Percentiles rank a stretch among this genome's conserved stretches.
phyloP scores from a whole-genome alignment of 2,888 invertebrate species.

The Plebejus melissa region DNA sequence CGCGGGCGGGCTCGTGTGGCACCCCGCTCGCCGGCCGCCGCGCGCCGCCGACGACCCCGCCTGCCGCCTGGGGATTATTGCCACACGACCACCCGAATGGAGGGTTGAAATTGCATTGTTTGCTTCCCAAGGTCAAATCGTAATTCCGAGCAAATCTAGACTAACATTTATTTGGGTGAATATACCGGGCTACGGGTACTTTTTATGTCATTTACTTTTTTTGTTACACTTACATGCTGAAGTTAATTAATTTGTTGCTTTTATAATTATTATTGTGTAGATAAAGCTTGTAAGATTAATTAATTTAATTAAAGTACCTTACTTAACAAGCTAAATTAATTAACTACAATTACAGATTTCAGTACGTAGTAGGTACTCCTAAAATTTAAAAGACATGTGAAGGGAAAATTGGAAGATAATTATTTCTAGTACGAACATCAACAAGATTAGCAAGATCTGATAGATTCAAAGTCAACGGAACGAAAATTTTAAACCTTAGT shows the following conservation, averaged over 20 bases:
- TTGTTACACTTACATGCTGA: not conserved
- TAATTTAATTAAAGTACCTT: not conserved
- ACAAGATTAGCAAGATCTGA: not conserved
- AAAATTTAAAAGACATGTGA: not conserved
- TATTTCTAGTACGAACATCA: not conserved
- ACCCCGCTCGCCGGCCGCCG: slow-evolving; percentile 49
- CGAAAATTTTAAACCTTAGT: not conserved
- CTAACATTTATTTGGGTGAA: slow-evolving; percentile 29
- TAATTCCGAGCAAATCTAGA: slow-evolving; percentile 37
- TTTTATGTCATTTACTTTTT: not conserved
- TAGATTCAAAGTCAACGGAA: not conserved
- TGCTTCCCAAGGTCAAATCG: slow-evolving; percentile 66
- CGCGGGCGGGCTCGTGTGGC: slow-evolving; percentile 64
- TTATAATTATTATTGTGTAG: not conserved
- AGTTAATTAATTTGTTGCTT: not conserved
- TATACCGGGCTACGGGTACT: slow-evolving; percentile 4
- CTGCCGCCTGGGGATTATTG: slow-evolving; percentile 62
- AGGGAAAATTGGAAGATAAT: no score
- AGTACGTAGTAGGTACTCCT: not conserved
- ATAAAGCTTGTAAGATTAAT: not conserved
- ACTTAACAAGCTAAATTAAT: not conserved
- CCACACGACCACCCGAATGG: slow-evolving; percentile 55
- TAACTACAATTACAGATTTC: not conserved
- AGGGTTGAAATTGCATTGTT: slow-evolving; percentile 74
- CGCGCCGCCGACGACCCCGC: slow-evolving; percentile 52